A percentile compares a stretch with the other conserved stretches of the same genome.
These are phyloP conservation scores for Elanus axillaris DNA, from an alignment of 2,113 vertebrate genomes.

Conservation along the genomic window DNA sequence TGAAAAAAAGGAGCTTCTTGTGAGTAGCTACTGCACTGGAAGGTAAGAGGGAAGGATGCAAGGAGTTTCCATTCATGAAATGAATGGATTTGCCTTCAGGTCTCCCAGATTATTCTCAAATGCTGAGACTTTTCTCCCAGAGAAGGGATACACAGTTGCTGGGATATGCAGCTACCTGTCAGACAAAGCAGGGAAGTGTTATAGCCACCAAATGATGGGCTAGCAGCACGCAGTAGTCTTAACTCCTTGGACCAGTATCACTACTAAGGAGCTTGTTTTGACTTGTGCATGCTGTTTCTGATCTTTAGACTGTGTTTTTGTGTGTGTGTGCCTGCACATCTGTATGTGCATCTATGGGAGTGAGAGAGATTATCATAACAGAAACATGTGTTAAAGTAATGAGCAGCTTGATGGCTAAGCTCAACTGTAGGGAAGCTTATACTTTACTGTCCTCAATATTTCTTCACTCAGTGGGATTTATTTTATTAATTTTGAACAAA, in stretches of 20 bases:
- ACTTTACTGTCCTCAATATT: constrained; percentile 4
- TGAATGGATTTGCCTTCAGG: background rate
- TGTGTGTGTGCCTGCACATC: too few relatives aligned
- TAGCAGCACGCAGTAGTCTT: background rate
- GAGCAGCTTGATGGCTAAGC: background rate
- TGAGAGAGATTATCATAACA: background rate
- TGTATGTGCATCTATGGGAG: background rate
- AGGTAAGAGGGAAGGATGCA: background rate
- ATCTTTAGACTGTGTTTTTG: background rate
- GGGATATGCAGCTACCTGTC: background rate
- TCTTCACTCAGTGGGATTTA: constrained; percentile 12
- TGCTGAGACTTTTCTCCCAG: background rate
- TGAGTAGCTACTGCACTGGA: background rate
- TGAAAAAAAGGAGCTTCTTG: background rate
- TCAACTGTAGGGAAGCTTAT: background rate
- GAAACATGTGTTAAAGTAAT: background rate
- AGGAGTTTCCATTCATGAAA: background rate
- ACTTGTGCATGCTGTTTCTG: background rate
- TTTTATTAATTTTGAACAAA: constrained; percentile 34
- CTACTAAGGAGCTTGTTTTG: background rate
- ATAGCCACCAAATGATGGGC: background rate
- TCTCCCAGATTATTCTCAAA: background rate
- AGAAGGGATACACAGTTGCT: background rate
- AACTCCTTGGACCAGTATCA: background rate
- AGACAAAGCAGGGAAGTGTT: background rate